Evolutionary conservation across 2,888 invertebrate species (phyloP), one percentile per base, ranked within the genome.

Genomic region (Norana najaformis): DNA sequence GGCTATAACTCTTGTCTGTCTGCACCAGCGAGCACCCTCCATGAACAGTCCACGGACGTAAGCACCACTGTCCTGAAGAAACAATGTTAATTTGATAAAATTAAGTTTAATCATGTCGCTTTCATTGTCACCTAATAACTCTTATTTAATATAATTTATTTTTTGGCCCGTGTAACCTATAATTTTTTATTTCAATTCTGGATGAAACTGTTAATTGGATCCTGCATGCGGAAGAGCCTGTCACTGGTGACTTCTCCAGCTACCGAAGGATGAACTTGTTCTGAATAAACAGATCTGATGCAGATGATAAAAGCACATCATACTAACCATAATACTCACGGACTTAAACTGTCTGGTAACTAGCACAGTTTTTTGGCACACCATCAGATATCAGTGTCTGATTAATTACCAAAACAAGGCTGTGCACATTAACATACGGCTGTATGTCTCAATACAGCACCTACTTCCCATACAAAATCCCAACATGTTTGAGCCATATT

Each of bases 11-110:
- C 92, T 92, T 41, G 90, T 92, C 41, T 92, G 90, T 23, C 93
- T 91, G 90, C 93, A 93, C 95, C 95, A 95, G n/a, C 94, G 90
- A 30, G 94, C 95, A 83, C 95, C 95, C 91, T 95, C 95, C 92
- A 95, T 93, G 91, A 92, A 94, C 90, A 95, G 92, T 2, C 95
- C 95, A 69, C 93, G 92, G 11, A 95, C 92, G 90, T 94, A 95
- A 23, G 95, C 94, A 88, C 95, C 95, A 92, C 93, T 94, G 20
- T 91, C 91, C 94, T 94, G 92, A 36, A n/a, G 69, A 11, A 69
- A 69, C 14, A 69, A 69, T 11, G 23, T n/a, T 30, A n/a, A n/a
- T 69, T 69, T n/a, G 8, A 13, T n/a, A 69, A 69, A 69, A 20
- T 13, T 53, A 30, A n/a, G 41, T 11, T 69, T 69, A 69, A 69